Evolutionary conservation across 2,888 invertebrate species (phyloP).

Genomic region (Zeuzera pyrina): DNA sequence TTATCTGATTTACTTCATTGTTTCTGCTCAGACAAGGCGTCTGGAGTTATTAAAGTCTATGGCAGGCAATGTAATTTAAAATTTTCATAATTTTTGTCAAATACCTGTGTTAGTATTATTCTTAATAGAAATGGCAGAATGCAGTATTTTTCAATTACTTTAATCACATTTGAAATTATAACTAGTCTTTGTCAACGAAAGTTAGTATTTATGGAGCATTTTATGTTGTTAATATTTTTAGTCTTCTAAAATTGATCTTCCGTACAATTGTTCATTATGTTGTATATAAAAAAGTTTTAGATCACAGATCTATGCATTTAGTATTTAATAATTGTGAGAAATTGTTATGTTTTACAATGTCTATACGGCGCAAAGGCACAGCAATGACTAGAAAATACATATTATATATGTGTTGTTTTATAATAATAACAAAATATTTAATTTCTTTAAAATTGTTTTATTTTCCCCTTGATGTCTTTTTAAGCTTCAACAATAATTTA

Average conservation of each 20-base stretch:
- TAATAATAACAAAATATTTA: constrained; percentile 64
- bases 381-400: constrained; percentile 70
- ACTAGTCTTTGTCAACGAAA: constrained; percentile 32
- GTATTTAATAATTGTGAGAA: not conserved
- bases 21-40: no score
- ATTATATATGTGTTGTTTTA: constrained; percentile 61
- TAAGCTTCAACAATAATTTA: no score
- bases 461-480: no score
- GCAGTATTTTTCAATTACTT: not conserved
- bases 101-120: no score
- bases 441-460: constrained; percentile 61
- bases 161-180: constrained; percentile 15
- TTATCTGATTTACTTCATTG: no score
- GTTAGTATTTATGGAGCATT: constrained; percentile 20
- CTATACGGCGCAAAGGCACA: constrained; percentile 16
- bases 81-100: no score
- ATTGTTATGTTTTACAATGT: not conserved
- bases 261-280: constrained; percentile 4
- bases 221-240: constrained; percentile 15
- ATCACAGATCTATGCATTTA: no score
- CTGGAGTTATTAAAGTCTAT: no score
- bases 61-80: no score
- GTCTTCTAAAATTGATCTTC: constrained; percentile 17
- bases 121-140: no score
- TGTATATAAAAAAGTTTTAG: not conserved